A percentile compares a stretch with the other conserved stretches of the same genome.
These are phyloP conservation scores for Steatocranus sp. DNA, from an alignment of 2,797 vertebrate genomes.

Conservation along the genomic window DNA sequence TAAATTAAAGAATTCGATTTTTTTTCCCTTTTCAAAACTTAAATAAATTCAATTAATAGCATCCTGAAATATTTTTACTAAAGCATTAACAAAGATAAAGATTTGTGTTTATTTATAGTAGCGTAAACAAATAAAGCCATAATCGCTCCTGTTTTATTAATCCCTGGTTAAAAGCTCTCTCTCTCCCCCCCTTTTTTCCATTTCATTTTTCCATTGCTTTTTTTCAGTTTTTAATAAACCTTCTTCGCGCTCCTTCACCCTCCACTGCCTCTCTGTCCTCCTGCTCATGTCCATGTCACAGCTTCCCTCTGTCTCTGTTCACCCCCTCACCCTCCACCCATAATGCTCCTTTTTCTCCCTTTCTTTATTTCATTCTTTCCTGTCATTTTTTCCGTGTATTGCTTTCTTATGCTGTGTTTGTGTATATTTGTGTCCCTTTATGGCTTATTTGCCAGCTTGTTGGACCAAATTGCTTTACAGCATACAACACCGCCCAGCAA, in stretches of 20 bases:
- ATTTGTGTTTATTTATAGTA: not conserved
- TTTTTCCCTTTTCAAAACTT: not conserved
- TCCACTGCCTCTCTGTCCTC: not conserved
- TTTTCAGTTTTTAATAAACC: conserved; percentile 29
- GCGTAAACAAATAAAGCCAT: not conserved
- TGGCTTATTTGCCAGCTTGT: conserved; percentile 3
- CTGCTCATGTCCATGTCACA: not conserved
- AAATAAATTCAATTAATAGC: not conserved
- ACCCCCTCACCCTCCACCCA: not conserved
- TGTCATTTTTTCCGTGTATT: not conserved
- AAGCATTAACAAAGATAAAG: not conserved
- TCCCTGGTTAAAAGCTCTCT: not conserved
- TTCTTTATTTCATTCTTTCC: not conserved
- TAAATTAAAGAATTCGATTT: not conserved
- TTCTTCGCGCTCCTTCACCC: conserved; percentile 24
- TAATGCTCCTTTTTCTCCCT: not conserved
- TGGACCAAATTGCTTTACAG: conserved; percentile 2
- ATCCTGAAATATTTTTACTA: not conserved
- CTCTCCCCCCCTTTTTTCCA: not conserved
- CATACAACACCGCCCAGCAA: not conserved
- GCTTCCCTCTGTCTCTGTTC: not conserved
- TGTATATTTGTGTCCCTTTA: conserved; percentile 6
- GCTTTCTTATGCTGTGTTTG: not conserved
- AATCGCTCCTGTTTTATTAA: not conserved
- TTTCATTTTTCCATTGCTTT: too few relatives aligned